phyloP scores from a whole-genome alignment of 2,888 invertebrate genomes.

The Pasiphila rectangulata region DNA sequence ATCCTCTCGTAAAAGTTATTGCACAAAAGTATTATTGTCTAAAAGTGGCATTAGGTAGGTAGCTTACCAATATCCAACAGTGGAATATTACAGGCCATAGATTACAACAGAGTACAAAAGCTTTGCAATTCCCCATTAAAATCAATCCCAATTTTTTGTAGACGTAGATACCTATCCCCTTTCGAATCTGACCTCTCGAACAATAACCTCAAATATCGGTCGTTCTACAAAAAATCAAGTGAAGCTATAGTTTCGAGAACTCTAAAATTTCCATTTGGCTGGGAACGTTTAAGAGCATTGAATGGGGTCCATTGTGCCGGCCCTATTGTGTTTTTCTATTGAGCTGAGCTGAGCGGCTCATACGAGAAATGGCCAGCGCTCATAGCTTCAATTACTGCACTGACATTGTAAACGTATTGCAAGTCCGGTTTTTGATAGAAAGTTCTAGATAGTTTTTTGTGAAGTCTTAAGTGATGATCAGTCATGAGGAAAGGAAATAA shows the following conservation, averaged over 20 bases:
- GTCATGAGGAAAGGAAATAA: no score
- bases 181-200: constrained; percentile 4
- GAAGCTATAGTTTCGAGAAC: constrained; percentile 54
- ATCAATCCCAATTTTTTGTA: no score
- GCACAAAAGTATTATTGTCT: no score
- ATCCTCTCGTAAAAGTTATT: no score
- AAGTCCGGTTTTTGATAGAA: constrained; percentile 48
- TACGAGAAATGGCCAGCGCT: constrained; percentile 53
- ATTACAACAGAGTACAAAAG: no score
- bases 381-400: constrained; percentile 66
- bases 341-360: constrained; percentile 55
- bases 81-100: no score
- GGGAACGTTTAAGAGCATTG: constrained; percentile 68
- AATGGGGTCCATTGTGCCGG: constrained; percentile 63
- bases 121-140: no score
- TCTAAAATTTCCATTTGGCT: constrained; percentile 73
- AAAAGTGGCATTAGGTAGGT: no score
- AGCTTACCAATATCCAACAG: no score
- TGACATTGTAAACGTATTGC: constrained; percentile 57
- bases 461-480: no score
- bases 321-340: constrained; percentile 74
- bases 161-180: constrained; percentile 2
- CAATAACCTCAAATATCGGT: constrained; percentile 30
- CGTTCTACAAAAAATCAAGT: constrained; percentile 46
- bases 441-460: not conserved